Evolutionary conservation across 2,113 vertebrate species (phyloP).

Genomic region (Coracopsis vasa): DNA sequence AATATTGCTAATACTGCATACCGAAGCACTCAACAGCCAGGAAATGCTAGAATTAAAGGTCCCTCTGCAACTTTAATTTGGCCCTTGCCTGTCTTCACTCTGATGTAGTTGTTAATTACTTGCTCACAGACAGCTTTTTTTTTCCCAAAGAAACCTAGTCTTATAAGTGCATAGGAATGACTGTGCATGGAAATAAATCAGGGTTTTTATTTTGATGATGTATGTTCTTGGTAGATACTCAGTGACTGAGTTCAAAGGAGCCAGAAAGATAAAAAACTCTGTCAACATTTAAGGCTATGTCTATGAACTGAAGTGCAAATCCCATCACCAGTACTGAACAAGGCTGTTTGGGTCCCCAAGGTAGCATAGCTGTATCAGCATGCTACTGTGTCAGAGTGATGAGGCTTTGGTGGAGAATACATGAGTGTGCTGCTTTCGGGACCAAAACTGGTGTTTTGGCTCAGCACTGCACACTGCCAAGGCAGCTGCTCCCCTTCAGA

Average conservation of each 20-base stretch:
- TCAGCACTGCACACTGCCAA: too few relatives aligned
- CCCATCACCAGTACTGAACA: accelerated
- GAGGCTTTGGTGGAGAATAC: neutral
- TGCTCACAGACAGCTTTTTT: neutral
- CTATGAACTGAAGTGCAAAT: neutral
- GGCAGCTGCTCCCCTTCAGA: neutral
- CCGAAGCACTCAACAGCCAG: neutral
- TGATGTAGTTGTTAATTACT: slow-evolving; percentile 28
- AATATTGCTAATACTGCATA: neutral
- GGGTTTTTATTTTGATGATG: neutral
- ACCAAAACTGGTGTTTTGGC: too few relatives aligned
- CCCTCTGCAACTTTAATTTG: slow-evolving; percentile 16
- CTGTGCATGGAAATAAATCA: neutral
- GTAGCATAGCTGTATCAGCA: neutral
- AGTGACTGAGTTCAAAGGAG: neutral
- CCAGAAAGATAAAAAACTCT: neutral
- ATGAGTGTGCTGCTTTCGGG: accelerated
- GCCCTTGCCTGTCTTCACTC: neutral
- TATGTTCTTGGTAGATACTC: neutral
- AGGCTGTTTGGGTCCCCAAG: neutral
- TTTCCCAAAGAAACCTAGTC: neutral
- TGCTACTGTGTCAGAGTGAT: accelerated
- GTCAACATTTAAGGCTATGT: neutral
- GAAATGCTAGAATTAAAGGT: neutral
- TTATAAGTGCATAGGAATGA: neutral